phyloP scores from a whole-genome alignment of 2,113 vertebrate genomes.

The Noturus placidus region DNA sequence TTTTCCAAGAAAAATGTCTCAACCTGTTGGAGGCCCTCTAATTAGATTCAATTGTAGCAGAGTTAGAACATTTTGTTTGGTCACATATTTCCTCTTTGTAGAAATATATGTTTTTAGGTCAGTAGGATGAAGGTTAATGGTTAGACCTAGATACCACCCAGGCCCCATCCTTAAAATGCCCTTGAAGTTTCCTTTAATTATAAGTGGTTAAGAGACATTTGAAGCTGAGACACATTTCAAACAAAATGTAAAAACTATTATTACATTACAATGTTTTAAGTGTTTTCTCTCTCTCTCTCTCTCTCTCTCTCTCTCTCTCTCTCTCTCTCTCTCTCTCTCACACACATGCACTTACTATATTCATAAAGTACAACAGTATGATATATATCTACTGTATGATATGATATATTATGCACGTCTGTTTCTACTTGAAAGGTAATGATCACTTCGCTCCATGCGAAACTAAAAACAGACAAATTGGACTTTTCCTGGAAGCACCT shows the following conservation, averaged over 20 bases:
- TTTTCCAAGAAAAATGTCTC: neutral
- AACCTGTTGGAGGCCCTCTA: neutral
- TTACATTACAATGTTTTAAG: no score
- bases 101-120: constrained; percentile 18
- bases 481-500: constrained; percentile 14
- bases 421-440: no score
- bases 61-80: neutral
- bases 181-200: neutral
- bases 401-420: no score
- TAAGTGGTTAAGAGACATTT: neutral
- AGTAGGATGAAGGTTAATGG: constrained; percentile 11
- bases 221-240: neutral
- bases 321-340: no score
- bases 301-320: no score
- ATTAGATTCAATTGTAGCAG: neutral
- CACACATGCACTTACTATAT: no score
- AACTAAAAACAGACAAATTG: neutral
- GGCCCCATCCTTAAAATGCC: neutral
- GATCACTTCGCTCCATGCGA: neutral
- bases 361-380: no score
- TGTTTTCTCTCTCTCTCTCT: no score
- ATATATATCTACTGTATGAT: no score
- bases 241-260: no score
- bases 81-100: neutral
- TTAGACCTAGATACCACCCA: neutral